A percentile compares a stretch with the other conserved stretches of the same genome.
phyloP scores from a whole-genome alignment of 2,797 vertebrate genomes.

The Lates japonicus region DNA sequence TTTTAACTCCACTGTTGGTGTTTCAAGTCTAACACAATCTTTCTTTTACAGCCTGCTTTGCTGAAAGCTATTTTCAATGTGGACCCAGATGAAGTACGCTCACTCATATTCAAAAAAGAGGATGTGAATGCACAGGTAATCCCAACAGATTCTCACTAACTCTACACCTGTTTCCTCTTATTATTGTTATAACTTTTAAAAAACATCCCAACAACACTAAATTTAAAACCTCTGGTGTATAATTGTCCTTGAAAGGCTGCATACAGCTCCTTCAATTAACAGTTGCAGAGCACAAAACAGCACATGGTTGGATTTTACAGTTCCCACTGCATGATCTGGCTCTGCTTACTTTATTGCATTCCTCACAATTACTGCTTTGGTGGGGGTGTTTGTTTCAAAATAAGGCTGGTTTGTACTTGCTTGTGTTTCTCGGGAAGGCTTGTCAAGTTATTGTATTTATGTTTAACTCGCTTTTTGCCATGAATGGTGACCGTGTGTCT shows the following conservation, averaged over 20 bases:
- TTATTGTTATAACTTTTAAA: slow-evolving; percentile 27
- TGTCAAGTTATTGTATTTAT: slow-evolving; percentile 8
- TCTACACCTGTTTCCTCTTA: slow-evolving; percentile 57
- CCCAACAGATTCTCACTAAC: slow-evolving; percentile 17
- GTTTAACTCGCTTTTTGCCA: slow-evolving; percentile 9
- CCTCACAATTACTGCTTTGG: slow-evolving; percentile 40
- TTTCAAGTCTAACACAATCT: slow-evolving; percentile 38
- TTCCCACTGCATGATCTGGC: slow-evolving; percentile 42
- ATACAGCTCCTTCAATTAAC: slow-evolving; percentile 14
- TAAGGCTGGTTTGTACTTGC: slow-evolving; percentile 54
- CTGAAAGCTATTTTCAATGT: slow-evolving; percentile 99
- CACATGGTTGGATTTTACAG: slow-evolving; percentile 39
- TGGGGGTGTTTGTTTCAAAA: slow-evolving; percentile 59
- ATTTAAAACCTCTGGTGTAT: slow-evolving; percentile 21
- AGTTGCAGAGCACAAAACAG: slow-evolving; percentile 32
- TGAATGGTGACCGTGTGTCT: neutral
- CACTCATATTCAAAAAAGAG: slow-evolving; percentile 99
- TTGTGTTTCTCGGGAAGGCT: slow-evolving; percentile 31
- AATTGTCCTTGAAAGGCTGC: slow-evolving; percentile 36
- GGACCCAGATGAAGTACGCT: slow-evolving; percentile 97
- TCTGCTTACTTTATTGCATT: slow-evolving; percentile 68
- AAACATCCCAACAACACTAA: neutral
- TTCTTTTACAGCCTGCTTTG: slow-evolving; percentile 91
- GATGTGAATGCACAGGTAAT: slow-evolving; percentile 99
- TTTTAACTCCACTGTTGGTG: neutral